Conservation (phyloP, 2,888 invertebrate genomes). For the Linyphia triangularis region DNA sequence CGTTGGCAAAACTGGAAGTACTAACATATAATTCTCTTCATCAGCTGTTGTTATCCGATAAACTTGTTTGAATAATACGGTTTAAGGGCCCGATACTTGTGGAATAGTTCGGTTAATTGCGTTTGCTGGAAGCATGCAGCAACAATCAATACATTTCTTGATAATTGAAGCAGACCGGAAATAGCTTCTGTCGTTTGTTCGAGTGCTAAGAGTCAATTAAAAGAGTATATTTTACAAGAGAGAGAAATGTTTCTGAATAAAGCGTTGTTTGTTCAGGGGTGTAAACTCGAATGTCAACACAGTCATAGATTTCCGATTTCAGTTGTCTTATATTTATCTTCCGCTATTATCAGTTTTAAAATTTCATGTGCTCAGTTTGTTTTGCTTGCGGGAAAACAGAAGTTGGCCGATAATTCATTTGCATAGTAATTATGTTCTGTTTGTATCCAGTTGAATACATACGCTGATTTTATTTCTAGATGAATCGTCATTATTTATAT, state of each 20-base stretch:
- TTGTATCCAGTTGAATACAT: too few relatives aligned
- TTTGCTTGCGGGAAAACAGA: too few relatives aligned
- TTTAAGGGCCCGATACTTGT: neutral
- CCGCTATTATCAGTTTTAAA: too few relatives aligned
- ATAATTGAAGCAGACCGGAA: neutral
- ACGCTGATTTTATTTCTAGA: too few relatives aligned
- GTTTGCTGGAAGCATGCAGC: neutral
- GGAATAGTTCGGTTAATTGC: neutral
- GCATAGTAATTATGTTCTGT: too few relatives aligned
- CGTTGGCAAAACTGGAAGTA: too few relatives aligned
- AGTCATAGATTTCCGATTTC: too few relatives aligned
- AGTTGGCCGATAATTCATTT: too few relatives aligned
- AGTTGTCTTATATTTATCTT: too few relatives aligned
- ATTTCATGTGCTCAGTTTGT: too few relatives aligned
- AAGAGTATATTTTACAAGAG: neutral
- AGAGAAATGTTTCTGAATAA: neutral
- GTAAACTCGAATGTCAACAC: neutral
- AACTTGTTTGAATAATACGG: neutral
- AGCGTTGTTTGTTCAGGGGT: neutral
- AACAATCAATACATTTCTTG: neutral
- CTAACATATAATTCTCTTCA: too few relatives aligned
- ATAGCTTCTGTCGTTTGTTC: neutral
- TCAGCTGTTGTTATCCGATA: neutral
- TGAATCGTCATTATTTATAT: too few relatives aligned
- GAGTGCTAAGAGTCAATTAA: neutral